Percentiles rank a stretch among this genome's conserved stretches.
Conservation (phyloP, 2,888 invertebrate genomes). For the Actias luna region DNA sequence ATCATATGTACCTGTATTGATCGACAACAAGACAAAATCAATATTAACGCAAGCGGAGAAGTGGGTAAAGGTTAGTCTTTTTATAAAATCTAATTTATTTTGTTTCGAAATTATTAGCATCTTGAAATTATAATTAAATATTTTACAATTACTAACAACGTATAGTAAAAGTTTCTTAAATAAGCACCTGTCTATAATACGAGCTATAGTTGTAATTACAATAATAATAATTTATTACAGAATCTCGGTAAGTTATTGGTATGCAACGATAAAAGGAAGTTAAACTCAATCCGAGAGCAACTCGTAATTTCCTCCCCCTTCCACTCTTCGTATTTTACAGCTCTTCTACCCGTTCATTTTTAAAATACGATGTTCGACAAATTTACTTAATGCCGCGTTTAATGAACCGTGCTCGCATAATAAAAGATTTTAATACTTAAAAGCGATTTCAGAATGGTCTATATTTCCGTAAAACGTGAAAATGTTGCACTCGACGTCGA, state of each 20-base stretch:
- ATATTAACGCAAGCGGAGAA: no score
- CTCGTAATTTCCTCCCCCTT: conserved; percentile 46
- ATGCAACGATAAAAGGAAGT: conserved; percentile 48
- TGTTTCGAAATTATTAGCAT: no score
- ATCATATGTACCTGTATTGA: no score
- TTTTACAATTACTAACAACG: no score
- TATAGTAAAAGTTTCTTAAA: no score
- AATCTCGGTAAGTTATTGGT: conserved; percentile 38
- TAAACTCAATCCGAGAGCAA: conserved; percentile 45
- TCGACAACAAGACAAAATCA: no score
- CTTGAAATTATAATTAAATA: no score
- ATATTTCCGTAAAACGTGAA: conserved; percentile 66
- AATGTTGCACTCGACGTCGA: conserved; percentile 48
- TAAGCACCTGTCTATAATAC: no score
- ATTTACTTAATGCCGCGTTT: conserved; percentile 79
- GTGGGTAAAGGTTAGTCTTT: no score
- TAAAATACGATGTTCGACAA: conserved; percentile 78
- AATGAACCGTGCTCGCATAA: conserved; percentile 79
- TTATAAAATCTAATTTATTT: no score
- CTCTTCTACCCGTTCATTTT: conserved; percentile 72
- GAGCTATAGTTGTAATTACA: conserved; percentile 15
- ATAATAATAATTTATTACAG: conserved; percentile 15
- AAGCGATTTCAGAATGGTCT: conserved; percentile 73
- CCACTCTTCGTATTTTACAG: conserved; percentile 55
- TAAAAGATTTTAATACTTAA: conserved; percentile 79